Percentiles rank a stretch among this genome's conserved stretches.
These are phyloP conservation scores for Trididemnum nubilum DNA, from an alignment of 23 tunicate species.

Conservation along the genomic window DNA sequence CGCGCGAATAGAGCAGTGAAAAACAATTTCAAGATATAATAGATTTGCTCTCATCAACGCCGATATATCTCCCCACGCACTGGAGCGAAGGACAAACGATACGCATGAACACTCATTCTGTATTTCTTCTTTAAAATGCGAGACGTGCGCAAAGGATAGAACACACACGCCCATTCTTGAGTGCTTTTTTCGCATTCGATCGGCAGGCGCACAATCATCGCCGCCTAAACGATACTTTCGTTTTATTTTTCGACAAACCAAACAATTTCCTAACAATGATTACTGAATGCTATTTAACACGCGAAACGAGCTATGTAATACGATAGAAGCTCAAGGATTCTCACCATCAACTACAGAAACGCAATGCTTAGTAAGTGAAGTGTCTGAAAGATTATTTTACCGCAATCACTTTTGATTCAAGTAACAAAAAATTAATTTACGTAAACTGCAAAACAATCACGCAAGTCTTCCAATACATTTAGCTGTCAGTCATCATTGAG, in stretches of 20 bases:
- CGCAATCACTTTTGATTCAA: too few relatives aligned
- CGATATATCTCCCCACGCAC: neutral
- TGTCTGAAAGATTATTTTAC: too few relatives aligned
- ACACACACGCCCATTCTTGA: constrained; percentile 10
- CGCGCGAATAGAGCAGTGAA: constrained; percentile 13
- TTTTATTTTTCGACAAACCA: neutral
- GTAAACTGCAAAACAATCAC: too few relatives aligned
- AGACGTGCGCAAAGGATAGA: neutral
- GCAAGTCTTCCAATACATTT: too few relatives aligned
- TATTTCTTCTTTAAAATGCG: neutral
- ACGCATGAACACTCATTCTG: neutral
- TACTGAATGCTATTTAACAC: neutral
- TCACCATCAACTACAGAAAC: too few relatives aligned
- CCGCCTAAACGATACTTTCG: constrained; percentile 19
- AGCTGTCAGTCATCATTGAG: too few relatives aligned
- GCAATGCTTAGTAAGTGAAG: too few relatives aligned
- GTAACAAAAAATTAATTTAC: too few relatives aligned
- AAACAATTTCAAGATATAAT: constrained; percentile 32
- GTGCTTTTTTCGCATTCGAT: neutral
- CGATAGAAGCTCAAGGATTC: neutral
- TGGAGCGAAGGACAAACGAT: neutral
- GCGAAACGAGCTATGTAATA: neutral
- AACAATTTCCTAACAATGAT: neutral
- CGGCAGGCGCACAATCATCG: constrained; percentile 7
- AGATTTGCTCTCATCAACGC: constrained; percentile 26